Evolutionary conservation across 1,140 invertebrate genomes (phyloP).

Genomic region (Drosophila funebris): DNA sequence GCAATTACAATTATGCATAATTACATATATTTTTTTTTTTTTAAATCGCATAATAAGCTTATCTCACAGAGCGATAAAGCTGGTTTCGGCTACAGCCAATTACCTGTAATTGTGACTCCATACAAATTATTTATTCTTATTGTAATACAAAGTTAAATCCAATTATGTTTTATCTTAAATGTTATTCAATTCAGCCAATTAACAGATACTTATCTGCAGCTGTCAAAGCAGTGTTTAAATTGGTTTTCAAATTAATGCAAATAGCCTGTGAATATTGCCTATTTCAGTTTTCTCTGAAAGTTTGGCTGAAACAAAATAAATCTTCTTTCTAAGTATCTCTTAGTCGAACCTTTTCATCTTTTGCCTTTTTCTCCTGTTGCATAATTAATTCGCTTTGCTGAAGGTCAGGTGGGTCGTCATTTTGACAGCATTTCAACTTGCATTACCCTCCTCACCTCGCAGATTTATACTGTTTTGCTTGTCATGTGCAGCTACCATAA

Average conservation of each 20-base stretch:
- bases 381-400: neutral
- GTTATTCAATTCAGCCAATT: neutral
- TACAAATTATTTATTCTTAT: neutral
- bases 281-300: no score
- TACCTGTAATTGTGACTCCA: neutral
- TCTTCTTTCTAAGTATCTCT: neutral
- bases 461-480: conserved; percentile 4
- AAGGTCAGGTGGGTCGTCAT: conserved; percentile 5
- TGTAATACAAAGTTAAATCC: neutral
- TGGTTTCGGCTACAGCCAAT: neutral
- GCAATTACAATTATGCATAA: neutral
- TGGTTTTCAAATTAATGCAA: neutral
- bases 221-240: conserved; percentile 3
- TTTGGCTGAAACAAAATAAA: no score
- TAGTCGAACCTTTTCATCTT: neutral
- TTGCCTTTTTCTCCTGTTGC: neutral
- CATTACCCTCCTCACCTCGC: neutral
- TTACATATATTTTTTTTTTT: neutral
- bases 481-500: conserved; percentile 6
- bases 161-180: neutral
- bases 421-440: conserved; percentile 11
- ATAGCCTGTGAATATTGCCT: no score
- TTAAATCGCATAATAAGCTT: neutral
- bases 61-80: neutral
- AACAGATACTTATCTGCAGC: neutral